Conservation (phyloP, 35 echinoderm and acorn worm genomes). For the Nesometra sesokonis region DNA sequence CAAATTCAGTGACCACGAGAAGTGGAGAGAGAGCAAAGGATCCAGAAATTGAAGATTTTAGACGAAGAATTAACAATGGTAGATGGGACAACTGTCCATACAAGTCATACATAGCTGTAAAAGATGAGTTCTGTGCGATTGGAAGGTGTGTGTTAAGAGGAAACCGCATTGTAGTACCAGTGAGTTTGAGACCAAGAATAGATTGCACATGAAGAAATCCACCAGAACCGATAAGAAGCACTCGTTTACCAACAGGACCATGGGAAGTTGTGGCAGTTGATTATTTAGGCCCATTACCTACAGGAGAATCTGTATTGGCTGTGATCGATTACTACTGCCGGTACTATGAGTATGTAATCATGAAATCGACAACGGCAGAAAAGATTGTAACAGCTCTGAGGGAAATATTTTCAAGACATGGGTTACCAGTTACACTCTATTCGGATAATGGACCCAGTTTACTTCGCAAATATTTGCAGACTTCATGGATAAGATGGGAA, state of each 20-base stretch:
- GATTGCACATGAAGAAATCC: neutral
- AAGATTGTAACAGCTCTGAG: too few species aligned
- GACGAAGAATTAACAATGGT: neutral
- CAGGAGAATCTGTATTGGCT: neutral
- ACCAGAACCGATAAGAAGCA: neutral
- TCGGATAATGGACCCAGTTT: slow-evolving; percentile 17
- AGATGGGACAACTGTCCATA: neutral
- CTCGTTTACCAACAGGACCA: neutral
- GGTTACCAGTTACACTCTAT: neutral
- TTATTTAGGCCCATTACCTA: neutral
- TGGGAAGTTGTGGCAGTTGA: neutral
- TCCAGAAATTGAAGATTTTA: neutral
- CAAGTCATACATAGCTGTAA: neutral
- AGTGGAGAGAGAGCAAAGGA: neutral
- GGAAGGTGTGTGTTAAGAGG: neutral
- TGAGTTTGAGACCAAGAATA: neutral
- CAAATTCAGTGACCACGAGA: neutral
- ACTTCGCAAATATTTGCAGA: neutral
- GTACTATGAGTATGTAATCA: neutral
- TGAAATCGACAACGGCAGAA: neutral
- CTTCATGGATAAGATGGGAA: neutral
- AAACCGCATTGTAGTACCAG: neutral
- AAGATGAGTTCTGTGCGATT: neutral
- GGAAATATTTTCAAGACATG: slow-evolving; percentile 22
- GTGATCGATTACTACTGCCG: neutral